Evolutionary conservation across 2,888 invertebrate genomes (phyloP).

Genomic region (Drosophila pseudotakahashii): DNA sequence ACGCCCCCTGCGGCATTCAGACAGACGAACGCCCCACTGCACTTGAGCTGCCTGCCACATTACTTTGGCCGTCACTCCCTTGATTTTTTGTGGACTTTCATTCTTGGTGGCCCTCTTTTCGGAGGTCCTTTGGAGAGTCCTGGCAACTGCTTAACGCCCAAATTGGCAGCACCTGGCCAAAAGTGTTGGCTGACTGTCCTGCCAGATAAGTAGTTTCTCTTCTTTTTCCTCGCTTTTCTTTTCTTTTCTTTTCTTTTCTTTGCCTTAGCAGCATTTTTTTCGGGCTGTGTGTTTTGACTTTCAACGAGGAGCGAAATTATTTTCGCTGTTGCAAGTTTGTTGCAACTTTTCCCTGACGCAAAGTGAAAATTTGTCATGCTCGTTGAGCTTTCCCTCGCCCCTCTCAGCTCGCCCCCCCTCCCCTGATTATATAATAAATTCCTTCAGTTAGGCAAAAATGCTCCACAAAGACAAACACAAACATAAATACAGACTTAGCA

Average conservation of each 20-base stretch:
- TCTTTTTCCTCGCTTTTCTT: constrained; percentile 1
- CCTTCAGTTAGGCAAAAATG: constrained; percentile 73
- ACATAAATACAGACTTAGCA: constrained; percentile 66
- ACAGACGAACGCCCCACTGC: constrained; percentile 49
- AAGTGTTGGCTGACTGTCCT: constrained; percentile 58
- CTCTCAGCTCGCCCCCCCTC: too few species aligned
- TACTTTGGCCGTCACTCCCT: constrained; percentile 67
- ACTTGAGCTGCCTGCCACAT: constrained; percentile 56
- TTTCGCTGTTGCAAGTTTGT: constrained; percentile 75
- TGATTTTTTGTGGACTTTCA: constrained; percentile 37
- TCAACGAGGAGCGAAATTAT: constrained; percentile 52
- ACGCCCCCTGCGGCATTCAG: constrained; percentile 31
- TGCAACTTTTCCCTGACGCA: constrained; percentile 70
- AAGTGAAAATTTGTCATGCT: constrained; percentile 79
- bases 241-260: not conserved
- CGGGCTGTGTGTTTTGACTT: constrained; percentile 45
- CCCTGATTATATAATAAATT: constrained; percentile 71
- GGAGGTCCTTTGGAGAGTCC: constrained; percentile 33
- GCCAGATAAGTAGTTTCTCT: constrained; percentile 64
- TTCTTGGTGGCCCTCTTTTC: constrained; percentile 45
- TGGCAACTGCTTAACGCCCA: constrained; percentile 68
- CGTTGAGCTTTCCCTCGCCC: constrained; percentile 66
- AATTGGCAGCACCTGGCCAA: constrained; percentile 75
- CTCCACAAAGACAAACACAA: constrained; percentile 56
- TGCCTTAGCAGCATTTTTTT: constrained; percentile 12